These are phyloP conservation scores for Sinosuthora webbiana DNA, from an alignment of 2,113 vertebrate species.

Conservation along the genomic window DNA sequence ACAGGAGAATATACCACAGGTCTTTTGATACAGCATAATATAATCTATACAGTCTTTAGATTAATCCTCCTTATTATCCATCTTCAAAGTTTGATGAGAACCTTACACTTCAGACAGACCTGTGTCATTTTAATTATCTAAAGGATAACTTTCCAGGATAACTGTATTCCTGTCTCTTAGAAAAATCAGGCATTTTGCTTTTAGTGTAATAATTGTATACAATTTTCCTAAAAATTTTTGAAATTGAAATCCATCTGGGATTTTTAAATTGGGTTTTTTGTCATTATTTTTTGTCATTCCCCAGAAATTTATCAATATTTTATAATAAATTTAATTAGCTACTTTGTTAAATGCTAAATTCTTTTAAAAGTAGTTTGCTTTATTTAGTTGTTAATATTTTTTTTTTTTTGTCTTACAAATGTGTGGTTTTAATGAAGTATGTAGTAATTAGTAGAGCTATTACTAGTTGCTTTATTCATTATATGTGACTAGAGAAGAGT, in stretches of 20 bases:
- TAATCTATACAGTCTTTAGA: background rate
- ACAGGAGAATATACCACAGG: background rate
- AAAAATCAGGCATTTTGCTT: background rate
- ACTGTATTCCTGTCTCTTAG: background rate
- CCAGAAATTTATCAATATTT: background rate
- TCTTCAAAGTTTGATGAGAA: background rate
- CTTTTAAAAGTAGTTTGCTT: background rate
- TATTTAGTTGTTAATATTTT: background rate
- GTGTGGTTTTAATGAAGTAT: background rate
- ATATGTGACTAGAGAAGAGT: background rate
- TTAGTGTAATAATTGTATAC: background rate
- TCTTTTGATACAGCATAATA: background rate
- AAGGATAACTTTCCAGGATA: background rate
- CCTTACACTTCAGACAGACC: background rate
- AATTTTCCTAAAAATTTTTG: background rate
- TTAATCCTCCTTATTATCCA: background rate
- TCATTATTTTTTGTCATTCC: background rate
- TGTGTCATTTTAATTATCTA: background rate
- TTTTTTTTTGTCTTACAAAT: background rate
- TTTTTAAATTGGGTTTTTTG: background rate
- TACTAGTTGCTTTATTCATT: background rate
- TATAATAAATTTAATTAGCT: background rate
- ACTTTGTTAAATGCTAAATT: background rate
- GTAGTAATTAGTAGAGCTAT: background rate
- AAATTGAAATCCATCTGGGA: accelerated